Evolutionary conservation across 1,140 invertebrate genomes (phyloP), one percentile per base, ranked within the genome.

Genomic region (Nylanderia fulva): DNA sequence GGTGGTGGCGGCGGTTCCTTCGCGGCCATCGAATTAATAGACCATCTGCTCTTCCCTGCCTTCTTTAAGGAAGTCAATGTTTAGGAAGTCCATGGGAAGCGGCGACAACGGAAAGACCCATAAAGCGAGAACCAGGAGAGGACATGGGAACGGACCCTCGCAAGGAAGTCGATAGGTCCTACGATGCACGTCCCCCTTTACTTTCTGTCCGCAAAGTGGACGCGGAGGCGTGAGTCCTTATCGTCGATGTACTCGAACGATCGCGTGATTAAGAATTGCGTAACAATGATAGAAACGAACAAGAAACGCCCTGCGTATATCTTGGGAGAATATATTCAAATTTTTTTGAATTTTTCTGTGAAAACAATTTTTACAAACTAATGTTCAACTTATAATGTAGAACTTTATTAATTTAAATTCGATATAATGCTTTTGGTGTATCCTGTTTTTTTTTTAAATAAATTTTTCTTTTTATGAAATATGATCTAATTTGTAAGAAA

Each of bases 41-140:
- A 89, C 94, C 94, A 95, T 94, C 93, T 95, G 94, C 91, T 85
- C 39, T 84, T 87, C 60, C 42, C 18, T 45, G 66, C 21, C 88
- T 92, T 85, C 90, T 91, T 94, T 91, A 92, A 94, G 94, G 94
- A 95, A 95, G 93, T 95, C 91, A 93, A 93, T 94, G 93, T 94
- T 95, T 94, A 94, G 94, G 93, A 94, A 94, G 93, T 94, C 92
- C 94, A 94, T 95, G 94, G 94, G 94, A 95, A 95, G 92, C 93
- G 89, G 90, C 92, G 93, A 94, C 93, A 94, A 94, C 94, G 94
- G 94, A 95, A 95, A 94, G 93, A 92, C 94, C 90, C 94, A 94
- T 93, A 93, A 88, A 90, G 77, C 66, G 52, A 82, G 60, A 71
- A 71, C 36, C 84, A 77, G 89, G 86, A 91, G 90, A 91, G 86